Conservation (phyloP, 1,140 invertebrate species). For the Dendrolimus punctatus region DNA sequence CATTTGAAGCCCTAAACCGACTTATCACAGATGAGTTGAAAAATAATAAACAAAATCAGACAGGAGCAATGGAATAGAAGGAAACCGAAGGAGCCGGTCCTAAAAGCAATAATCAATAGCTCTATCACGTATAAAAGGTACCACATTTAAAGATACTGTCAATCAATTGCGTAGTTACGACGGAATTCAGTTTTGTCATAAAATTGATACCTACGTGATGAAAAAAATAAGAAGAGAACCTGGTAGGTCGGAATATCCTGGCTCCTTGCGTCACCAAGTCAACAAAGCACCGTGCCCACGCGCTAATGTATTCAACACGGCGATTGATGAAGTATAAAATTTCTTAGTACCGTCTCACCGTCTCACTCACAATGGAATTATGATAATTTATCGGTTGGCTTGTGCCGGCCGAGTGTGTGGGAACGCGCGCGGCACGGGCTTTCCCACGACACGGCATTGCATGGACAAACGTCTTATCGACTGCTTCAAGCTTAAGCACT, state of each 20-base stretch:
- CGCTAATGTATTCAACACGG: constrained; percentile 67
- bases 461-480: constrained; percentile 38
- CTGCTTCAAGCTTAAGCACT: constrained; percentile 37
- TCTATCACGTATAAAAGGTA: too few relatives aligned
- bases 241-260: constrained; percentile 19
- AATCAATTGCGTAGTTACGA: constrained; percentile 14
- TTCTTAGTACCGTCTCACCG: constrained; percentile 70
- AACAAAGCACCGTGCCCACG: constrained; percentile 54
- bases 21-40: too few relatives aligned
- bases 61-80: too few relatives aligned
- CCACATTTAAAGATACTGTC: background rate
- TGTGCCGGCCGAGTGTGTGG: constrained; percentile 69
- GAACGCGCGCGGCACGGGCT: constrained; percentile 66
- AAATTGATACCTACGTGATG: constrained; percentile 35
- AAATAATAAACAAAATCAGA: too few relatives aligned
- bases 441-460: constrained; percentile 54
- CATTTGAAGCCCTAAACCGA: too few relatives aligned
- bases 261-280: constrained; percentile 27
- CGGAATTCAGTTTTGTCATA: constrained; percentile 27
- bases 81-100: too few relatives aligned
- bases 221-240: constrained; percentile 27
- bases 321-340: constrained; percentile 71
- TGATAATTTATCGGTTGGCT: constrained; percentile 72
- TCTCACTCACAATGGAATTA: constrained; percentile 71
- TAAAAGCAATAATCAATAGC: too few relatives aligned